Conservation (phyloP, 2,113 vertebrate species). For the Rhipidura dahli region DNA sequence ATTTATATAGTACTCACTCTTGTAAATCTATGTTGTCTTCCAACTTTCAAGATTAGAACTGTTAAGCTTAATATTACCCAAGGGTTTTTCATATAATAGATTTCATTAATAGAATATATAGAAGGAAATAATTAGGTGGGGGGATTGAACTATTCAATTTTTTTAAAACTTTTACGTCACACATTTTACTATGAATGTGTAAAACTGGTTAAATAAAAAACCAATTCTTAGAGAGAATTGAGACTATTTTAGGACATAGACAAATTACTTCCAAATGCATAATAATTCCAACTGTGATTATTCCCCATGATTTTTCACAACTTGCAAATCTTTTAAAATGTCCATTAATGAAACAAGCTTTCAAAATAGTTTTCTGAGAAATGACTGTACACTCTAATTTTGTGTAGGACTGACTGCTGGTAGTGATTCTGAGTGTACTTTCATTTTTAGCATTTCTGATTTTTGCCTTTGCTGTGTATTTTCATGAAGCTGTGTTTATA, state of each 20-base stretch:
- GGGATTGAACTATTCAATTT: background rate
- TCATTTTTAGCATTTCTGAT: constrained; percentile 34
- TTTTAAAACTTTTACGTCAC: background rate
- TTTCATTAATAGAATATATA: background rate
- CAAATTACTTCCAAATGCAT: background rate
- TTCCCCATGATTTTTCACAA: background rate
- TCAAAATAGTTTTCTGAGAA: background rate
- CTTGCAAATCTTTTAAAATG: background rate
- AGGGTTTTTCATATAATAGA: background rate
- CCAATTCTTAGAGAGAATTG: background rate
- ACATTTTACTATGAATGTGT: background rate
- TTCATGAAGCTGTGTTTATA: background rate
- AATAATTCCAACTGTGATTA: background rate
- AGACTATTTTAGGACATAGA: background rate
- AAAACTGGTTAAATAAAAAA: background rate
- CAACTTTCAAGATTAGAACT: background rate
- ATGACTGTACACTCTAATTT: background rate
- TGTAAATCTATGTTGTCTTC: background rate
- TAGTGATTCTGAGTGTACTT: background rate
- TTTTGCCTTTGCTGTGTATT: constrained; percentile 12
- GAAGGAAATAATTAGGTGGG: background rate
- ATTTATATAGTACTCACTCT: rapidly evolving
- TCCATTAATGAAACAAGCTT: background rate
- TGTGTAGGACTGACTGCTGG: background rate
- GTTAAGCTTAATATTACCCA: background rate